Evolutionary conservation across 2,797 vertebrate genomes (phyloP).

Genomic region (Phylloscopus collybita): DNA sequence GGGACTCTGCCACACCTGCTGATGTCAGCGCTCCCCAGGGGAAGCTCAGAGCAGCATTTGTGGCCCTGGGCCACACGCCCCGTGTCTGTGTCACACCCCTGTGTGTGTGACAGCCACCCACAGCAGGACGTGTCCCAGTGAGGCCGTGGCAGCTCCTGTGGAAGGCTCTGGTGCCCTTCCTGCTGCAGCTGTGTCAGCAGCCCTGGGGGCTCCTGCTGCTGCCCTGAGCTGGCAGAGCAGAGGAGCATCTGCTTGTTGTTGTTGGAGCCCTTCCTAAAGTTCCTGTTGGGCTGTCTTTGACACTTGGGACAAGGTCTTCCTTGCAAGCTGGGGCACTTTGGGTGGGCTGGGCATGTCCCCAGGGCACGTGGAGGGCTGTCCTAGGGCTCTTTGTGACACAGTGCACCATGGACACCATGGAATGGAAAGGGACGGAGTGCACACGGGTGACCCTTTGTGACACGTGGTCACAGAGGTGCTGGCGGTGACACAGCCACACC

Average conservation of each 20-base stretch:
- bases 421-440: too few species aligned
- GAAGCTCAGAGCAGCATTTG: too few species aligned
- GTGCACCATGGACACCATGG: neutral
- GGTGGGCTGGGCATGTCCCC: neutral
- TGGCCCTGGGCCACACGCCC: neutral
- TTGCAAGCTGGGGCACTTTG: too few species aligned
- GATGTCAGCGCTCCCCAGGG: neutral
- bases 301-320: neutral
- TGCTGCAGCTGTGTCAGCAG: accelerated
- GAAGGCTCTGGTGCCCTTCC: neutral
- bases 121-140: neutral
- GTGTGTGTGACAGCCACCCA: neutral
- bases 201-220: neutral
- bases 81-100: neutral
- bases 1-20: neutral
- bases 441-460: too few species aligned
- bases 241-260: neutral
- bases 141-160: neutral
- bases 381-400: neutral
- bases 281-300: neutral
- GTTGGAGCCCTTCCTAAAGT: neutral
- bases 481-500: too few species aligned
- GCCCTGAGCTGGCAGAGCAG: neutral
- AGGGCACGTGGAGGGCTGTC: neutral
- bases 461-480: too few species aligned